A percentile compares a stretch with the other conserved stretches of the same genome.
phyloP scores from a whole-genome alignment of 2,888 invertebrate species.

The Saturnia pavonia region DNA sequence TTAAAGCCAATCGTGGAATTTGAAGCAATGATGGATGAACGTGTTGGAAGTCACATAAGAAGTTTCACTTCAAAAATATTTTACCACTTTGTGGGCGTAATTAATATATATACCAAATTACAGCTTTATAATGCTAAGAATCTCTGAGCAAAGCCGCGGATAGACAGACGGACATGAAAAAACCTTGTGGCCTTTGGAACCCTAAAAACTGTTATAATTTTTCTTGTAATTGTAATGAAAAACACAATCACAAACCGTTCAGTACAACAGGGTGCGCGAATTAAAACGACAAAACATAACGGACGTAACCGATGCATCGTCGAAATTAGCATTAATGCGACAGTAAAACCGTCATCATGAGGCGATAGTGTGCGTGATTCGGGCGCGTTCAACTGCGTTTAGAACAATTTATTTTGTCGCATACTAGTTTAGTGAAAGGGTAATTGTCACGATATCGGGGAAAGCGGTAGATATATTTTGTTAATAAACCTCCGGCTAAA shows the following conservation, averaged over 20 bases:
- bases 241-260: slow-evolving; percentile 32
- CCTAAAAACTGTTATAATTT: no score
- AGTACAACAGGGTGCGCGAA: slow-evolving; percentile 42
- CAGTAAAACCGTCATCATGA: slow-evolving; percentile 28
- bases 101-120: no score
- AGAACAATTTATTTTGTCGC: slow-evolving; percentile 39
- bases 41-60: no score
- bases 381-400: slow-evolving; percentile 37
- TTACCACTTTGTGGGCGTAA: no score
- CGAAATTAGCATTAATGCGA: slow-evolving; percentile 25
- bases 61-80: no score
- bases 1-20: no score
- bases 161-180: no score
- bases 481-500: not conserved
- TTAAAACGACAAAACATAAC: slow-evolving; percentile 47
- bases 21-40: no score
- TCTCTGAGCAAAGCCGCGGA: no score
- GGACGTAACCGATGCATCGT: slow-evolving; percentile 45
- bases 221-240: not conserved
- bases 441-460: slow-evolving; percentile 35
- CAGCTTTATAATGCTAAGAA: no score
- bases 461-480: not conserved
- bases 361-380: slow-evolving; percentile 47
- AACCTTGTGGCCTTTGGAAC: no score
- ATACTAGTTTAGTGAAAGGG: slow-evolving; percentile 34